Conservation (phyloP, 2,113 vertebrate species). For the Megatriorchis doriae region DNA sequence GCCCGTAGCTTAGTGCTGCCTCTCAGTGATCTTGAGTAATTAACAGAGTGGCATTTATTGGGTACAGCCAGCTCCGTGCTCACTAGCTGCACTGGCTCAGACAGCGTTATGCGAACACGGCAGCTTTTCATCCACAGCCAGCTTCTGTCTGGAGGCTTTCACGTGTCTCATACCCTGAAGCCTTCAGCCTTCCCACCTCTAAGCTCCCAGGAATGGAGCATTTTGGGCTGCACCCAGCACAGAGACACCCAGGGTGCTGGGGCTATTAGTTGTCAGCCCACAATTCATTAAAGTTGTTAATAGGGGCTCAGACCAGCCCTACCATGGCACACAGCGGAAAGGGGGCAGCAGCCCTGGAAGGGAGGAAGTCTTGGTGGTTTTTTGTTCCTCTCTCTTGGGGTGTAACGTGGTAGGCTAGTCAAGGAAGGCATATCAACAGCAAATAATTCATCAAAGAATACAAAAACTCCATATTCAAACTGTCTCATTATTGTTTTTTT, state of each 20-base stretch:
- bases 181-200: background rate
- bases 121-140: background rate
- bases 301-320: background rate
- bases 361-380: background rate
- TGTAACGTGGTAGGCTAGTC: background rate
- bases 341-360: background rate
- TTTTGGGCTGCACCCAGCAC: background rate
- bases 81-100: background rate
- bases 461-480: background rate
- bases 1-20: background rate
- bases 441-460: background rate
- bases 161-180: background rate
- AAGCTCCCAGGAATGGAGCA: background rate
- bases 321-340: rapidly evolving
- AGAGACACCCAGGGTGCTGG: background rate
- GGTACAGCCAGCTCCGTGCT: background rate
- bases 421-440: background rate
- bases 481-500: background rate
- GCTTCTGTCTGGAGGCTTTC: background rate
- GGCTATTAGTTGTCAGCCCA: background rate
- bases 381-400: background rate
- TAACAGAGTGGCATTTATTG: background rate
- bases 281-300: background rate
- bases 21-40: background rate
- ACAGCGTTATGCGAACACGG: background rate